Base-by-base conservation (phyloP, 2,888 invertebrate genomes). In the Seira sanloemensis region DNA sequence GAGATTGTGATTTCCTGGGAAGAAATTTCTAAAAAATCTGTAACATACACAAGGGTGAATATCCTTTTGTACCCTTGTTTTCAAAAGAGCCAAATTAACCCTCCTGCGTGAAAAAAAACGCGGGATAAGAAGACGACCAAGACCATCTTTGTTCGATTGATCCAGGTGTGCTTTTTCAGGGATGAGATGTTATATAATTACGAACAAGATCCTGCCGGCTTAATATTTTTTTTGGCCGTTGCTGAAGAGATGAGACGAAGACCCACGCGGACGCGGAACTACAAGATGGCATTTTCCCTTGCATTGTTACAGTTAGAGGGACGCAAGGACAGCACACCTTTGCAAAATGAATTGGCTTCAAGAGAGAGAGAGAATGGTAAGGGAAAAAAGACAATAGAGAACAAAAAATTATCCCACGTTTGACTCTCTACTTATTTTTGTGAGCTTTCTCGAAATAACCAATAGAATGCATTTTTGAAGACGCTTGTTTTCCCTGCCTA, bases 201-300 rank as follows among this genome's bases (percentile, higher is more conserved):
- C n/a, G n/a, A n/a, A n/a, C n/a, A n/a, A n/a, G n/a, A 37, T 12
- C 37, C 37, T 58, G n/a, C 58, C 58, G 58, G 58, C 58, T 12
- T n/a, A n/a, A n/a, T n/a, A n/a, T n/a, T 58, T 58, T 58, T 58
- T 37, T 58, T 58, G 18, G 58, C 58, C 58, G 58, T 58, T 58
- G n/a, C n/a, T n/a, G 37, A 37, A 37, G 37, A 37, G 37, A 37
- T n/a, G n/a, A 37, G 37, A 37, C 4, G 4, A 37, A 58, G n/a
- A 58, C 9, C 18, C 58, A 58, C 58, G 58, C 58, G 58, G 58
- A 58, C 58, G 58, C 58, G 58, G 58, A 58, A 58, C 5, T n/a
- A 58, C 37, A 37, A 37, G 12, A 50, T 21, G 62, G 62, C 62
- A 21, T 62, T 23, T 21, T 62, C 21, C 7, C 21, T 2, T 62